phyloP scores from a whole-genome alignment of 2,888 invertebrate species.

The Epirrita christyi region DNA sequence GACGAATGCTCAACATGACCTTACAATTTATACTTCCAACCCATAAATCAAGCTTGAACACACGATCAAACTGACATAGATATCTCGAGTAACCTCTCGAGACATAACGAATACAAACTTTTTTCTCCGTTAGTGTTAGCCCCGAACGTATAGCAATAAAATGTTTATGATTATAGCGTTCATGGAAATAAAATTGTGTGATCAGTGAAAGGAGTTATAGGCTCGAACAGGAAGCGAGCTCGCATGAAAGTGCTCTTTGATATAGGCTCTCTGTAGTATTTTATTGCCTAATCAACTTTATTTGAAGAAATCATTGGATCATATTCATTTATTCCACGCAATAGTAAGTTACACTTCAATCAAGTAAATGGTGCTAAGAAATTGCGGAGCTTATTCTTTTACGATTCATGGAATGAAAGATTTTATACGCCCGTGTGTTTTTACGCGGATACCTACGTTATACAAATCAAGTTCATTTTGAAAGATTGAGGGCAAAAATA shows the following conservation, averaged over 20 bases:
- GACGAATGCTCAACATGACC: constrained; percentile 50
- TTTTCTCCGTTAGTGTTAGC: constrained; percentile 63
- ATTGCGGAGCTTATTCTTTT: constrained; percentile 29
- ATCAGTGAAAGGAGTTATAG: constrained; percentile 67
- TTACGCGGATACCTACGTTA: constrained; percentile 29
- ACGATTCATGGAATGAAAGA: constrained; percentile 38
- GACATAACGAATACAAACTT: constrained; percentile 52
- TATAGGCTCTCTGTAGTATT: constrained; percentile 52
- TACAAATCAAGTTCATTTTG: constrained; percentile 10
- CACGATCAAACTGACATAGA: constrained; percentile 76
- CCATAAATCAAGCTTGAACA: constrained; percentile 75
- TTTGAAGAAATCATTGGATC: constrained; percentile 48
- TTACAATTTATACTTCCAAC: constrained; percentile 52
- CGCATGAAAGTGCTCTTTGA: constrained; percentile 52
- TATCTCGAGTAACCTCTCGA: constrained; percentile 66
- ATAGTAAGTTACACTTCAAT: constrained; percentile 37
- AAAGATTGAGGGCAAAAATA: not conserved
- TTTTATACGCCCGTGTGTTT: constrained; percentile 43
- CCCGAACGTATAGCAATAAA: constrained; percentile 76
- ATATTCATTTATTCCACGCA: constrained; percentile 40
- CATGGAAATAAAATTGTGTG: constrained; percentile 77
- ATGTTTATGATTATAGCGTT: constrained; percentile 79
- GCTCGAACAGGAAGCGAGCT: constrained; percentile 53
- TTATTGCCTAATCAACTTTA: constrained; percentile 51
- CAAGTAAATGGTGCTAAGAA: constrained; percentile 32